Evolutionary conservation across 2,797 vertebrate genomes (phyloP).

Genomic region (Arnoldichthys spilopterus): DNA sequence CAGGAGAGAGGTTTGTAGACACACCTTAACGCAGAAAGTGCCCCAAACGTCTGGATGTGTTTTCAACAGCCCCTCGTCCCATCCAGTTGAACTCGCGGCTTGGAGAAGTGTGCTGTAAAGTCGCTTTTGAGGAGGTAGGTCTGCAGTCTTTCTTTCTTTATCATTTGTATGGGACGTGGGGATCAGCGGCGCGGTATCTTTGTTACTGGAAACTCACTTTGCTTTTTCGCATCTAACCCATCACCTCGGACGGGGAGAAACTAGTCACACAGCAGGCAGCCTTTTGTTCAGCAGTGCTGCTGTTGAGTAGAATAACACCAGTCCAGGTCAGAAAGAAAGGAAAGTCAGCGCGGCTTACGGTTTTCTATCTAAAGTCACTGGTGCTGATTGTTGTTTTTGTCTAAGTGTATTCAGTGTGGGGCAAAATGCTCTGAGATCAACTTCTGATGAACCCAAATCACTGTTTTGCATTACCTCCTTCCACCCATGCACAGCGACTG

Average conservation of each 20-base stretch:
- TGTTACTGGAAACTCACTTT: not conserved
- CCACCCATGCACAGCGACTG: not conserved
- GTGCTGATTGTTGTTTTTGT: slow-evolving; percentile 5
- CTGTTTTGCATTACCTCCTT: not conserved
- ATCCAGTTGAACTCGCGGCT: slow-evolving; percentile 40
- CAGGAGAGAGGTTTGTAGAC: slow-evolving; percentile 64
- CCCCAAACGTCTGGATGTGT: slow-evolving; percentile 57
- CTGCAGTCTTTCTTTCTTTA: slow-evolving; percentile 44
- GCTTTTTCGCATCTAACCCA: no score
- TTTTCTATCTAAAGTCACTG: not conserved
- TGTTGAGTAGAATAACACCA: not conserved
- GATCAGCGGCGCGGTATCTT: slow-evolving; percentile 25
- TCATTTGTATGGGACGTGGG: slow-evolving; percentile 42
- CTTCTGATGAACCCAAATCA: not conserved
- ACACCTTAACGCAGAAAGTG: slow-evolving; percentile 73
- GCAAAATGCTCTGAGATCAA: not conserved
- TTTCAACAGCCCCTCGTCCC: not conserved
- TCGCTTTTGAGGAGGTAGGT: slow-evolving; percentile 73
- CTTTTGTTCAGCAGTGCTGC: slow-evolving; percentile 12
- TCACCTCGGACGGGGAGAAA: not conserved
- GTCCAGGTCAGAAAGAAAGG: not conserved
- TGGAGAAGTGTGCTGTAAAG: slow-evolving; percentile 67
- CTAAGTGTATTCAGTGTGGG: not conserved
- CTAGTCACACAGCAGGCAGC: not conserved
- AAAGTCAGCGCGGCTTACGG: not conserved